Conservation (phyloP, 2,113 vertebrate genomes). For the Halcyon malimbica region DNA sequence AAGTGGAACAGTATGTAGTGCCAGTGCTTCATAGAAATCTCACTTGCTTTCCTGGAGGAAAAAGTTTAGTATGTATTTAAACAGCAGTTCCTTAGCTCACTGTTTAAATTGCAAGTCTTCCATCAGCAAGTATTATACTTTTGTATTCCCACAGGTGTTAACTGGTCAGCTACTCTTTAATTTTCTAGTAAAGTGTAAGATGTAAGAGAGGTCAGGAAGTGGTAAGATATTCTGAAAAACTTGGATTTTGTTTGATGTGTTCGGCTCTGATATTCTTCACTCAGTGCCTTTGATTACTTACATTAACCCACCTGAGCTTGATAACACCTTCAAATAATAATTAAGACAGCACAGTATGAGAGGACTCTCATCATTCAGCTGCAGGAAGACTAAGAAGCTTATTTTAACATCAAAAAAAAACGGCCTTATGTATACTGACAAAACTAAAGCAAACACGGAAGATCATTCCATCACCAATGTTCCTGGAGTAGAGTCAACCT, state of each 20-base stretch:
- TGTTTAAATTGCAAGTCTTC: neutral
- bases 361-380: neutral
- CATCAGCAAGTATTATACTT: neutral
- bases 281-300: neutral
- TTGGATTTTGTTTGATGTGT: neutral
- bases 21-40: neutral
- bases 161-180: neutral
- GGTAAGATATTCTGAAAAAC: neutral
- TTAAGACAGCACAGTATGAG: neutral
- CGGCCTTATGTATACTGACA: neutral
- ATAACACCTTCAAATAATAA: neutral
- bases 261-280: neutral
- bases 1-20: neutral
- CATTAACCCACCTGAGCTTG: neutral
- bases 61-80: neutral
- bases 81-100: neutral
- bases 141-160: neutral
- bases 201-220: neutral
- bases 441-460: neutral
- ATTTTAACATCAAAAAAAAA: neutral
- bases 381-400: neutral
- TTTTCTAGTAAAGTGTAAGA: neutral
- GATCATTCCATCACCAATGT: neutral
- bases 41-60: neutral
- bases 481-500: neutral